Conservation (phyloP, 2,113 vertebrate species). For the Pyxicephalus adspersus region DNA sequence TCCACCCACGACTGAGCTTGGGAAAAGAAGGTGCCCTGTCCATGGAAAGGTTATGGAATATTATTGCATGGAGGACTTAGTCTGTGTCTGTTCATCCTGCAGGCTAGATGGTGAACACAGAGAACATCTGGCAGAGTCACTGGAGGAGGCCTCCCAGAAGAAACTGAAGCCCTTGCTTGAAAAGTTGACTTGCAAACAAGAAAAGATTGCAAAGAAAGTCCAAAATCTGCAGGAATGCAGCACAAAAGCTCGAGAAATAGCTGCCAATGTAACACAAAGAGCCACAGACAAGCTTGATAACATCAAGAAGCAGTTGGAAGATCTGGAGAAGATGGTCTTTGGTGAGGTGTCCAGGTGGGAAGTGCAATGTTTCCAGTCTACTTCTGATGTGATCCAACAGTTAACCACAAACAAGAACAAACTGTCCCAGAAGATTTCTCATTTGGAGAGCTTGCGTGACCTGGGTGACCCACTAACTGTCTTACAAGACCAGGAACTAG, state of each 20-base stretch:
- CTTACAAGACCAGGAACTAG: not conserved
- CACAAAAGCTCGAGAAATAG: not conserved
- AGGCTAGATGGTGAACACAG: not conserved
- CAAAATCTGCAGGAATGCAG: not conserved
- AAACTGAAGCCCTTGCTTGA: not conserved
- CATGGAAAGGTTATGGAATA: not conserved
- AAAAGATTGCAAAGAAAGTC: not conserved
- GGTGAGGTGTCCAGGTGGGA: not conserved
- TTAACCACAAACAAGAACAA: not conserved
- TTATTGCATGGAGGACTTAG: not conserved
- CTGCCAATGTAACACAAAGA: too few species aligned
- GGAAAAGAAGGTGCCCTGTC: not conserved
- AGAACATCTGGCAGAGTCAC: not conserved
- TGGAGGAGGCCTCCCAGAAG: not conserved
- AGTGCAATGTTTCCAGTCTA: not conserved
- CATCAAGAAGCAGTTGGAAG: not conserved
- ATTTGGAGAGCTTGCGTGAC: not conserved
- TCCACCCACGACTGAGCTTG: too few species aligned
- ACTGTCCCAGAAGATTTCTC: not conserved
- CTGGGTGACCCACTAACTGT: not conserved
- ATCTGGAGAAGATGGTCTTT: not conserved
- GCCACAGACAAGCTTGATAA: not conserved
- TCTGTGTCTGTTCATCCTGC: slow-evolving; percentile 1
- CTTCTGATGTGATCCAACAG: not conserved
- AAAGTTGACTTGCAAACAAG: not conserved